A percentile compares a stretch with the other conserved stretches of the same genome.
These are phyloP conservation scores for Oscheius sp. DNA, from an alignment of 2,888 invertebrate genomes.

Conservation along the genomic window DNA sequence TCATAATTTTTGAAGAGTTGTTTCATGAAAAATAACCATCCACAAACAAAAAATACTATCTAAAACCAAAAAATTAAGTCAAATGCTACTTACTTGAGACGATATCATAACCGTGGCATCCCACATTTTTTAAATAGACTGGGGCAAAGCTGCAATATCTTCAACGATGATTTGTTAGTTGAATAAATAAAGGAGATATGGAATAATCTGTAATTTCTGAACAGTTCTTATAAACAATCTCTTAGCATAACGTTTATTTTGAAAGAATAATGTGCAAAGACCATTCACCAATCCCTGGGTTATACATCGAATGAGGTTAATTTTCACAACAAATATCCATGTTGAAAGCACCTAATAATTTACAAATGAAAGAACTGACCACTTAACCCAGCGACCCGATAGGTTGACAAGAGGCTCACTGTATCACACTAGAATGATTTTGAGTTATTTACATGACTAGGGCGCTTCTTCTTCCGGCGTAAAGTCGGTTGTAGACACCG, in stretches of 20 bases:
- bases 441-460: not conserved
- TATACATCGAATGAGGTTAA: too few species aligned
- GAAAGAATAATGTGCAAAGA: too few species aligned
- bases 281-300: too few species aligned
- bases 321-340: not conserved
- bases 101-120: constrained; percentile 26
- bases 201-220: too few species aligned
- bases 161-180: too few species aligned
- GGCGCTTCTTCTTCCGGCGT: not conserved
- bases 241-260: too few species aligned
- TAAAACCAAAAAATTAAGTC: constrained; percentile 27
- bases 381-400: constrained; percentile 3
- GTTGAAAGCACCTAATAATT: not conserved
- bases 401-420: not conserved
- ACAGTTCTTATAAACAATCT: too few species aligned
- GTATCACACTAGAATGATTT: constrained; percentile 2
- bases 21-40: constrained; percentile 98
- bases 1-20: constrained; percentile 73
- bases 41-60: constrained; percentile 89
- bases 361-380: not conserved
- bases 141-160: too few species aligned
- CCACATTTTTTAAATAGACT: constrained; percentile 16
- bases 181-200: too few species aligned
- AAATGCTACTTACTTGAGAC: constrained; percentile 1
- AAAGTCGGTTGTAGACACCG: not conserved